These are phyloP conservation scores for Zelostemma sp. DNA, from an alignment of 1,140 invertebrate genomes.

Conservation along the genomic window DNA sequence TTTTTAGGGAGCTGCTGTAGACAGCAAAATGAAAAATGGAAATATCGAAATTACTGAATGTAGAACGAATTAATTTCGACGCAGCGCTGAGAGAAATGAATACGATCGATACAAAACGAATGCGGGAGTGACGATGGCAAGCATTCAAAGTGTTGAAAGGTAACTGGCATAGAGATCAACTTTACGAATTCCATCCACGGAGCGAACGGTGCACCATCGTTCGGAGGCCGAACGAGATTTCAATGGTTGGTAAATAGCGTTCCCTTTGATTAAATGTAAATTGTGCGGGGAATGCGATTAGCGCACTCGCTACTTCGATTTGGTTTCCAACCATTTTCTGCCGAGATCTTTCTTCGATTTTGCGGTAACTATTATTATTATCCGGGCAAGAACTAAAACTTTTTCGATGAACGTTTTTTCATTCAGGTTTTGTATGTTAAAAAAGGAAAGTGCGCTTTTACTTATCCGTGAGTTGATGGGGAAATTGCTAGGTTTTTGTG, in stretches of 20 bases:
- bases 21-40: no score
- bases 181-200: slow-evolving; percentile 65
- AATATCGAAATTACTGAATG: no score
- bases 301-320: slow-evolving; percentile 55
- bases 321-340: slow-evolving; percentile 56
- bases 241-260: slow-evolving; percentile 67
- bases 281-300: slow-evolving; percentile 67
- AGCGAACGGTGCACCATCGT: slow-evolving; percentile 40
- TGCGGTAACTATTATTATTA: no score
- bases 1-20: no score
- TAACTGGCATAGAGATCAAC: slow-evolving; percentile 50
- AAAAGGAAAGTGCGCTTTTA: no score
- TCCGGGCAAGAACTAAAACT: no score
- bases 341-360: slow-evolving; percentile 28
- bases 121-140: slow-evolving; percentile 36
- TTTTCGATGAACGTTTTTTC: no score
- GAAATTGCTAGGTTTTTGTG: no score
- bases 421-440: no score
- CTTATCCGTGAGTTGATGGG: no score
- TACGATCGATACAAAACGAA: slow-evolving; percentile 44
- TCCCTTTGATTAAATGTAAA: slow-evolving; percentile 70
- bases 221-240: slow-evolving; percentile 55
- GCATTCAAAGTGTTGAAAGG: slow-evolving; percentile 42
- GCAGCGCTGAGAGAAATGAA: slow-evolving; percentile 34
- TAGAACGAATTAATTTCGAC: slow-evolving; percentile 31